Evolutionary conservation across 2,888 invertebrate species (phyloP).

Genomic region (Lomographa bimaculata): DNA sequence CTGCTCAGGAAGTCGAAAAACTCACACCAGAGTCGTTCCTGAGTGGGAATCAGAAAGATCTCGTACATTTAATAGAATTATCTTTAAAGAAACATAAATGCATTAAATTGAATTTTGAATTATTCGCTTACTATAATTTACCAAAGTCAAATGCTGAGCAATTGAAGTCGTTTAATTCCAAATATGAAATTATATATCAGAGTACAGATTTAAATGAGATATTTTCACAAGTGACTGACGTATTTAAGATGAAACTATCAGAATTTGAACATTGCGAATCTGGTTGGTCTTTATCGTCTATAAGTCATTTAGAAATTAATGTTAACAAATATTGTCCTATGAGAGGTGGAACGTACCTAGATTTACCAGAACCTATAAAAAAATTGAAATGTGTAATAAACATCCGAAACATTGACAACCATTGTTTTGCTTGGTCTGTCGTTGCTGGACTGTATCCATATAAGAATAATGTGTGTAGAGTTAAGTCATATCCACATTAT

Average conservation of each 20-base stretch:
- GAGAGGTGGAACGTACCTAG: constrained; percentile 8
- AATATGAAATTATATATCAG: constrained; percentile 10
- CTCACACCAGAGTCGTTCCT: not conserved
- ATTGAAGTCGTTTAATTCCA: constrained; percentile 21
- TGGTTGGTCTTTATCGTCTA: constrained; percentile 19
- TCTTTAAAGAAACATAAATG: not conserved
- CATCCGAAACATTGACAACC: constrained; percentile 8
- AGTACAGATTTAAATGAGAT: not conserved
- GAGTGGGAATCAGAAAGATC: not conserved
- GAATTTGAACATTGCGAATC: constrained; percentile 25
- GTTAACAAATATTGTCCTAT: constrained; percentile 12
- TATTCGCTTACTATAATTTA: constrained; percentile 2
- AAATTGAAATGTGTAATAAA: constrained; percentile 7
- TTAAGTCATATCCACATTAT: constrained; percentile 9
- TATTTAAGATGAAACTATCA: not conserved
- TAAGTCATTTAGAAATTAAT: constrained; percentile 24
- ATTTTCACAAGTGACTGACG: not conserved
- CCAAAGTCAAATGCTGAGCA: constrained; percentile 9
- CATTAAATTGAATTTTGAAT: constrained; percentile 1
- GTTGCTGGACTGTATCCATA: constrained; percentile 8
- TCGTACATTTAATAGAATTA: not conserved
- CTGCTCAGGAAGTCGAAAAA: constrained; percentile 2
- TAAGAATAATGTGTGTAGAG: constrained; percentile 5
- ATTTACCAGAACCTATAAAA: constrained; percentile 2
- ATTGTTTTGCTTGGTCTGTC: constrained; percentile 12